Conservation (phyloP, 2,113 vertebrate species). For the Phyllostomus hastatus region DNA sequence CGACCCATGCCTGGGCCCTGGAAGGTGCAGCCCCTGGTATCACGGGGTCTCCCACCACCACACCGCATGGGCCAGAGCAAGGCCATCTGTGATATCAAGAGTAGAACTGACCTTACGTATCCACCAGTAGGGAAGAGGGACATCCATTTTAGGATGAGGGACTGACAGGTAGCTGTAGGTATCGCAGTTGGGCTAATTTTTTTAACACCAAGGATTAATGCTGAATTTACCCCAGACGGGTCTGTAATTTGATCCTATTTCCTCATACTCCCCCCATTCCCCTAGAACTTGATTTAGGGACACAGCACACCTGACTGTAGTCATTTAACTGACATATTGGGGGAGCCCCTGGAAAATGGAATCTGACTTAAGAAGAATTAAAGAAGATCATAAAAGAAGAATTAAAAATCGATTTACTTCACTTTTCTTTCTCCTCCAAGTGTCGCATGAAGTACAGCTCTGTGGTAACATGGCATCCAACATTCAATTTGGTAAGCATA, state of each 20-base stretch:
- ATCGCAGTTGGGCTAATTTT: background rate
- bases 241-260: background rate
- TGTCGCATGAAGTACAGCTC: background rate
- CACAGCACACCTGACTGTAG: background rate
- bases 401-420: background rate
- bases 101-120: background rate
- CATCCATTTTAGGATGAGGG: background rate
- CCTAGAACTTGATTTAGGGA: background rate
- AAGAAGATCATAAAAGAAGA: background rate
- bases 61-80: background rate
- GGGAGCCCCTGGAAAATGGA: background rate
- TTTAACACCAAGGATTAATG: background rate
- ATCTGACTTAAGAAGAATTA: background rate
- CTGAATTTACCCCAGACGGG: background rate
- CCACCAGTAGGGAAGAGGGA: background rate
- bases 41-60: too few relatives aligned
- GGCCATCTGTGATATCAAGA: background rate
- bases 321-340: background rate
- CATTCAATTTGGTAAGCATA: fast-evolving
- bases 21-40: background rate
- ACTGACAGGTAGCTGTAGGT: background rate
- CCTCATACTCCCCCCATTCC: background rate
- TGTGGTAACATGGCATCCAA: background rate
- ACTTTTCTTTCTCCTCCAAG: background rate
- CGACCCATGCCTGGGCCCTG: background rate